Conservation (phyloP, 2,113 vertebrate species). For the Guaruba guarouba region DNA sequence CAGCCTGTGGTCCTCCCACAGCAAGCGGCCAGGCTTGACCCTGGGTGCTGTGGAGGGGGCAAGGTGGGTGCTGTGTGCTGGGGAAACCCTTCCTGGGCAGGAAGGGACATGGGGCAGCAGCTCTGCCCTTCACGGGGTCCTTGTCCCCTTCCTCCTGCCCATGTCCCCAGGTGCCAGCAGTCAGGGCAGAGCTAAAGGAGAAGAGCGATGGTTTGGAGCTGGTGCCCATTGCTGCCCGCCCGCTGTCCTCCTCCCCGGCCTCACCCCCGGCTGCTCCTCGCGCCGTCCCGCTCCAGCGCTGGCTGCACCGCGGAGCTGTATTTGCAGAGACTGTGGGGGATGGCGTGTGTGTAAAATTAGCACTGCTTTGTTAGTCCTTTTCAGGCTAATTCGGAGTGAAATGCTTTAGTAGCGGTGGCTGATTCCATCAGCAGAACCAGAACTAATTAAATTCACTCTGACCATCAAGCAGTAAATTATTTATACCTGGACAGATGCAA, state of each 20-base stretch:
- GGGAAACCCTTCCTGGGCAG: not conserved
- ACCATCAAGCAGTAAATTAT: slow-evolving; percentile 82
- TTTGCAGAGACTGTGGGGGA: slow-evolving; percentile 70
- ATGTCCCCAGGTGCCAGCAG: not conserved
- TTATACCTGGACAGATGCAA: slow-evolving; percentile 80
- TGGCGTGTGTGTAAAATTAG: slow-evolving; percentile 74
- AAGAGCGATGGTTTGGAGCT: not conserved
- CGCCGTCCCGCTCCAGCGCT: not conserved
- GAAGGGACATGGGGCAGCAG: not conserved
- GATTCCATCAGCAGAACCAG: slow-evolving; percentile 83
- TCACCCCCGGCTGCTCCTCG: rapidly evolving
- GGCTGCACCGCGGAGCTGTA: not conserved
- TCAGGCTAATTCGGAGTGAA: slow-evolving; percentile 83
- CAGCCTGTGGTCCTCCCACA: not conserved
- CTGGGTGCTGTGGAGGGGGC: not conserved
- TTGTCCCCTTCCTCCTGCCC: not conserved
- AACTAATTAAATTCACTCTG: slow-evolving; percentile 79
- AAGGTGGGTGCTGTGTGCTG: not conserved
- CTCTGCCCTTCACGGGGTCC: not conserved
- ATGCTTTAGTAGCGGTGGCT: slow-evolving; percentile 79
- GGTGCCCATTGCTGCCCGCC: not conserved
- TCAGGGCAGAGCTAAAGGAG: not conserved
- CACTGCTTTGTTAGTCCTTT: slow-evolving; percentile 77
- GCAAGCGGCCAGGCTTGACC: not conserved
- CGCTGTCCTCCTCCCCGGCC: rapidly evolving